phyloP scores from a whole-genome alignment of 2,797 vertebrate species.

The Hirundo rustica region DNA sequence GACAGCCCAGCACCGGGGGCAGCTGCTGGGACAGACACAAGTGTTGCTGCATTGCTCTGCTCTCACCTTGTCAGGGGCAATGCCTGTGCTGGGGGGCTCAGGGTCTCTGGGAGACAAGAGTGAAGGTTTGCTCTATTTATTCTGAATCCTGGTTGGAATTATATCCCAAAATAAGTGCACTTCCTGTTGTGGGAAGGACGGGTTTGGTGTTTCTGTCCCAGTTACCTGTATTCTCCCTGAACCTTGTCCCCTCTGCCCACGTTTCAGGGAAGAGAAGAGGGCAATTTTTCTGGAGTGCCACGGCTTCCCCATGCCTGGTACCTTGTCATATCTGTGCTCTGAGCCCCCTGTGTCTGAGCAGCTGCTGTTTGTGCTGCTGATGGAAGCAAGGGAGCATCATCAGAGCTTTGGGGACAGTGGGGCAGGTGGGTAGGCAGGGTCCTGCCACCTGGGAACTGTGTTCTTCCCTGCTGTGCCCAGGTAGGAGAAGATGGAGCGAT shows the following conservation, averaged over 20 bases:
- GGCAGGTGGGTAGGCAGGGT: background rate
- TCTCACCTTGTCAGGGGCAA: background rate
- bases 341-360: background rate
- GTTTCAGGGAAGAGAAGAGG: background rate
- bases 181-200: fast-evolving
- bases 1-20: fast-evolving
- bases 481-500: fast-evolving
- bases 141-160: background rate
- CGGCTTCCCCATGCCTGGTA: background rate
- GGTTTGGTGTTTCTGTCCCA: fast-evolving
- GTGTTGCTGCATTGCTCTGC: fast-evolving
- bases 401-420: background rate
- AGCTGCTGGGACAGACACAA: background rate
- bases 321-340: fast-evolving
- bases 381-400: fast-evolving
- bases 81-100: background rate
- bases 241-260: background rate
- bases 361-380: background rate
- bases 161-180: background rate
- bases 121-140: background rate
- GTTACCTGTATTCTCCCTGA: background rate
- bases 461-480: fast-evolving
- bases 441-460: background rate
- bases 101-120: background rate
- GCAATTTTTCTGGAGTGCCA: background rate